Percentiles rank a stretch among this genome's conserved stretches.
phyloP scores from a whole-genome alignment of 2,888 invertebrate species.

The Drosophila borborema region DNA sequence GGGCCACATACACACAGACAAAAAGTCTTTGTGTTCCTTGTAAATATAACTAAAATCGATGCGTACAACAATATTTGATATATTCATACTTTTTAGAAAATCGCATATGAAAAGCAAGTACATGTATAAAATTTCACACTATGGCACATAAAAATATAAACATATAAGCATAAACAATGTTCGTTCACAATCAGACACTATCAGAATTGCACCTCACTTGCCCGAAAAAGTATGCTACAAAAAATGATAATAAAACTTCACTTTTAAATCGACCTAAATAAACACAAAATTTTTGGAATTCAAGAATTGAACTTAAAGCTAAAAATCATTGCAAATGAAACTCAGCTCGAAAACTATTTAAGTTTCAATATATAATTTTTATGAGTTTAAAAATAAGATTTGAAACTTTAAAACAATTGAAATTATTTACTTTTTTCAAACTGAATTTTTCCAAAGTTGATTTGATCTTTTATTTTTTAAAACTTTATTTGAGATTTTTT shows the following conservation, averaged over 20 bases:
- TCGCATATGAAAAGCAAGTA: neutral
- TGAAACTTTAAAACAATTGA: no score
- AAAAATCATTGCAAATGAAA: neutral
- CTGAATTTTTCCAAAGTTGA: conserved; percentile 23
- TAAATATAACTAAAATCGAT: conserved; percentile 71
- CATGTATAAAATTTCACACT: neutral
- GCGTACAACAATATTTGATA: conserved; percentile 6
- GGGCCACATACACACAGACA: conserved; percentile 48
- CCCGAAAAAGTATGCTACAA: conserved; percentile 28
- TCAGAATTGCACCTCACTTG: neutral
- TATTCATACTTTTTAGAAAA: neutral
- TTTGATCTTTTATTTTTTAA: conserved; percentile 19
- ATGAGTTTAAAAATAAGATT: neutral
- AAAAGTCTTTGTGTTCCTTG: conserved; percentile 47
- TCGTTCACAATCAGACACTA: neutral
- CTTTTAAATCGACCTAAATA: conserved; percentile 15
- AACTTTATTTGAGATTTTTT: conserved; percentile 1
- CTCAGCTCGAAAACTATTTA: neutral
- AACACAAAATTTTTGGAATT: neutral
- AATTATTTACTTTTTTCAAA: conserved; percentile 27
- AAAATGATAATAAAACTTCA: conserved; percentile 20
- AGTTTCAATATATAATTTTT: neutral
- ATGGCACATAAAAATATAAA: neutral
- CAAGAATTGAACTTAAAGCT: neutral
- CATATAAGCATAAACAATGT: neutral